phyloP scores from a whole-genome alignment of 2,797 vertebrate species.

The Sciaenops ocellatus region DNA sequence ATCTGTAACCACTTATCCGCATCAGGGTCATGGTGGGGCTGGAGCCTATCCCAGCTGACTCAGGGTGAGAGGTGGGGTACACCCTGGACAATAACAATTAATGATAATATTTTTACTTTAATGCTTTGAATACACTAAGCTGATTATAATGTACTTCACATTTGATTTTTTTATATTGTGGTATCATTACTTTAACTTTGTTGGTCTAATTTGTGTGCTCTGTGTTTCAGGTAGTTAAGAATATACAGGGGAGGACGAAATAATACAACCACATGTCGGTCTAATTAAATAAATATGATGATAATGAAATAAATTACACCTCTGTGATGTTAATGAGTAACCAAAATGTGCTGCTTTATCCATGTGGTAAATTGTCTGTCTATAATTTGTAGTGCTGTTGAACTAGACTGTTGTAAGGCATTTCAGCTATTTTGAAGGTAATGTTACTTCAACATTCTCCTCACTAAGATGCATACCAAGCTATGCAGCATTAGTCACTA shows the following conservation, averaged over 20 bases:
- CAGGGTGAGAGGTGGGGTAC: too few species aligned
- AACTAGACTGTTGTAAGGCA: not conserved
- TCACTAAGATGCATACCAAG: not conserved
- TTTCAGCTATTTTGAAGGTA: conserved; percentile 15
- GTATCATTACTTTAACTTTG: not conserved
- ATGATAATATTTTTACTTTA: too few species aligned
- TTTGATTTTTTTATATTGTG: not conserved
- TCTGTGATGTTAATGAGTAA: not conserved
- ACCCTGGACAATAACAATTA: too few species aligned
- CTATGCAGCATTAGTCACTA: conserved; percentile 46
- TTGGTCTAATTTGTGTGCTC: not conserved
- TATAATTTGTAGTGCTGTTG: not conserved
- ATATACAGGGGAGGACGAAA: not conserved
- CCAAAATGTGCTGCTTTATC: not conserved
- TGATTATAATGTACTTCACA: not conserved
- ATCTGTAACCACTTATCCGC: too few species aligned
- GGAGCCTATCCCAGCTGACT: too few species aligned
- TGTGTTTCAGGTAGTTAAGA: not conserved
- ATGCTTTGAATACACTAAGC: not conserved
- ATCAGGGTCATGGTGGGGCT: too few species aligned
- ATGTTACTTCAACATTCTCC: not conserved
- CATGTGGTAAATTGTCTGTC: not conserved
- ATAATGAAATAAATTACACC: not conserved
- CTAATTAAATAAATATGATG: not conserved
- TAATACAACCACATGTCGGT: not conserved